Conservation (phyloP, 2,888 invertebrate genomes). For the Iselma pallidipennis region DNA sequence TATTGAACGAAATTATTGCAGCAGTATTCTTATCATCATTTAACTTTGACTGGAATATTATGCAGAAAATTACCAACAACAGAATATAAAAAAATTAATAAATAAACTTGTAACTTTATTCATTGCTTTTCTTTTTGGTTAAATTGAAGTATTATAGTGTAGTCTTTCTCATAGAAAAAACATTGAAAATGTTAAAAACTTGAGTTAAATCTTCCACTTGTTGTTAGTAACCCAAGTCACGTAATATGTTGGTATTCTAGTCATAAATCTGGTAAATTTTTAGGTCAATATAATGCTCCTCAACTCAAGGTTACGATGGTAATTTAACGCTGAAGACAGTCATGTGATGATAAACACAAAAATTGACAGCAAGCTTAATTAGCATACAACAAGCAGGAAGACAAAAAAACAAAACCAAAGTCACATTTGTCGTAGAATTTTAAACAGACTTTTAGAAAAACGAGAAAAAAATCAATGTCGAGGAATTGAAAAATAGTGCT, state of each 20-base stretch:
- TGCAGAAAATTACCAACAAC: too few relatives aligned
- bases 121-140: too few relatives aligned
- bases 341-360: background rate
- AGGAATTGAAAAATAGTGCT: background rate
- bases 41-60: too few relatives aligned
- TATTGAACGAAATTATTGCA: too few relatives aligned
- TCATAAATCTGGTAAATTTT: conserved; percentile 21
- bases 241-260: conserved; percentile 15
- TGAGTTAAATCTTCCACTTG: too few relatives aligned
- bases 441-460: background rate
- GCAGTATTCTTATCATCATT: too few relatives aligned
- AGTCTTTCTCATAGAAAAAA: too few relatives aligned
- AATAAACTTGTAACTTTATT: too few relatives aligned
- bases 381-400: background rate
- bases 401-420: background rate
- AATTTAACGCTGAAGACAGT: conserved; percentile 1
- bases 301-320: conserved; percentile 4
- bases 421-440: background rate
- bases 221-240: too few relatives aligned
- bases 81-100: too few relatives aligned
- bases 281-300: conserved; percentile 16
- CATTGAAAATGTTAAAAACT: too few relatives aligned
- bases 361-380: background rate
- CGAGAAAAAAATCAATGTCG: background rate
- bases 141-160: too few relatives aligned